Conservation (phyloP, 2,888 invertebrate species). For the Diadegma fenestrale region DNA sequence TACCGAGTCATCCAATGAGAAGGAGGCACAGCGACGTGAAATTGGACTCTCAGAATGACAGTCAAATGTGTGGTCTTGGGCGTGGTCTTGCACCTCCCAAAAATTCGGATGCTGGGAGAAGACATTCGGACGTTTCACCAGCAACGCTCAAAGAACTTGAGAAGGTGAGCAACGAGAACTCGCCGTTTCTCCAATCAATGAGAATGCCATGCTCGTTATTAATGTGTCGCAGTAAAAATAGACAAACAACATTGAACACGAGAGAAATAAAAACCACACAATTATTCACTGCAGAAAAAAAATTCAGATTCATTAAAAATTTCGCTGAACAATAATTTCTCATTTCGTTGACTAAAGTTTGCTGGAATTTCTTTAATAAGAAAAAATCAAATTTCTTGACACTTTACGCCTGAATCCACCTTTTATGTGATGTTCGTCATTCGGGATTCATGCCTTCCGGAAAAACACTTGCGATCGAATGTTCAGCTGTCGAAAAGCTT, state of each 20-base stretch:
- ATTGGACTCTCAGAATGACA: slow-evolving; percentile 86
- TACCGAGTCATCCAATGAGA: slow-evolving; percentile 92
- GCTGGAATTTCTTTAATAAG: background rate
- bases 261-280: background rate
- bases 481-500: slow-evolving; percentile 39
- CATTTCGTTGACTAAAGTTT: background rate
- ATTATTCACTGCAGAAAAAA: background rate
- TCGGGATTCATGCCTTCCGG: slow-evolving; percentile 2
- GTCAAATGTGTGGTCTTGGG: slow-evolving; percentile 84
- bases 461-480: slow-evolving; percentile 37
- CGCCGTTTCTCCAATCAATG: background rate
- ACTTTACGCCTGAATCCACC: background rate
- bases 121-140: slow-evolving; percentile 95
- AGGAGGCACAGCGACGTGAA: slow-evolving; percentile 93
- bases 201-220: slow-evolving; percentile 36
- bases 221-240: slow-evolving; percentile 15
- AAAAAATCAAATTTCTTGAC: background rate
- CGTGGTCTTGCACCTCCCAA: slow-evolving; percentile 92
- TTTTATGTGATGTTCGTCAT: slow-evolving; percentile 27
- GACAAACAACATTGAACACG: background rate
- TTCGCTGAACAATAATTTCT: background rate
- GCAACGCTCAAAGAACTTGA: slow-evolving; percentile 95
- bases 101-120: slow-evolving; percentile 90
- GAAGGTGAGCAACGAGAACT: slow-evolving; percentile 87
- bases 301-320: background rate